A percentile compares a stretch with the other conserved stretches of the same genome.
These are phyloP conservation scores for Platichthys flesus DNA, from an alignment of 2,113 vertebrate species.

Conservation along the genomic window DNA sequence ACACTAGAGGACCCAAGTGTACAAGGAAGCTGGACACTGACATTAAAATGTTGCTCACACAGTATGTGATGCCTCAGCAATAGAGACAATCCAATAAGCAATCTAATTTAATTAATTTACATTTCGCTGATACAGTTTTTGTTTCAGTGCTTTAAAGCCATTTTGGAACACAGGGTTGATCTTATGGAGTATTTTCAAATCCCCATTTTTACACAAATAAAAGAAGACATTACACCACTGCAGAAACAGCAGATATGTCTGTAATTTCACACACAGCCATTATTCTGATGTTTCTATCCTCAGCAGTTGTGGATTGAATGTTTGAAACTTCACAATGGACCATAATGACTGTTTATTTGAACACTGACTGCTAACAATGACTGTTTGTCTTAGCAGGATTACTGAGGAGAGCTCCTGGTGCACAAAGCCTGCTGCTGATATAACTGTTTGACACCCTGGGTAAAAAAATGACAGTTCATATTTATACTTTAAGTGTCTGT, in stretches of 20 bases:
- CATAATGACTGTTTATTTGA: not conserved
- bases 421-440: constrained; percentile 25
- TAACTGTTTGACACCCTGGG: constrained; percentile 41
- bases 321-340: not conserved
- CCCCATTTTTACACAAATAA: not conserved
- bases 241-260: not conserved
- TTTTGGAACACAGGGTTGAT: not conserved
- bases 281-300: not conserved
- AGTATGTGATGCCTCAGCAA: no score
- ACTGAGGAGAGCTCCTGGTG: constrained; percentile 54
- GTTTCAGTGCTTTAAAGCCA: not conserved
- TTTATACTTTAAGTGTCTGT: constrained; percentile 64
- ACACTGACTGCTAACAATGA: constrained; percentile 2
- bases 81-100: not conserved
- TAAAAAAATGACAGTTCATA: constrained; percentile 36
- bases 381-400: constrained; percentile 66
- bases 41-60: no score
- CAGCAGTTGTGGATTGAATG: not conserved
- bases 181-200: not conserved
- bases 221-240: not conserved
- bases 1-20: no score
- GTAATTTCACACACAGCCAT: not conserved
- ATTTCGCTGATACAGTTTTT: not conserved
- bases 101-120: not conserved
- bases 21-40: no score